A percentile compares a stretch with the other conserved stretches of the same genome.
Conservation (phyloP, 2,888 invertebrate species). For the Tenthredo scrophulariae region DNA sequence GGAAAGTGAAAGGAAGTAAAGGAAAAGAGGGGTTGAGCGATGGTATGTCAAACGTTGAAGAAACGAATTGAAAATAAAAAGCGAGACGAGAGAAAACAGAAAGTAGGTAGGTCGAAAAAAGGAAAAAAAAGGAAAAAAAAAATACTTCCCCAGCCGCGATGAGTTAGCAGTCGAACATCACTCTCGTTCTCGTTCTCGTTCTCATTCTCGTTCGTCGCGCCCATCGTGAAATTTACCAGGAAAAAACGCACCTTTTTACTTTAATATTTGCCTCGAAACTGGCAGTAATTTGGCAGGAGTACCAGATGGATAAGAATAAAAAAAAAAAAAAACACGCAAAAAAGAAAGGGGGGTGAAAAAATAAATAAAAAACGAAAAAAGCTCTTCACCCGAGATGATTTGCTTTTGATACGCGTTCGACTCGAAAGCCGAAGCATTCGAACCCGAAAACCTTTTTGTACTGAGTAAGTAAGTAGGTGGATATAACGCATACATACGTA, state of each 20-base stretch:
- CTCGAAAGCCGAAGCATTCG: conserved; percentile 15
- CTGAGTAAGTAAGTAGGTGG: neutral
- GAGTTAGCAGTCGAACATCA: conserved; percentile 22
- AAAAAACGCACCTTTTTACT: neutral
- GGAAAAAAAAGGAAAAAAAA: neutral
- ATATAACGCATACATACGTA: neutral
- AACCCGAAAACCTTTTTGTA: conserved; percentile 21
- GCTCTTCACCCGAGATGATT: conserved; percentile 24
- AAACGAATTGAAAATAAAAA: conserved; percentile 43
- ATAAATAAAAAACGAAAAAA: neutral
- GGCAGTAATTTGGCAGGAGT: conserved; percentile 14
- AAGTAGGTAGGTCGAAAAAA: neutral
- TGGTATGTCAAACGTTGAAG: conserved; percentile 34
- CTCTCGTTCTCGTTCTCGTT: conserved; percentile 19
- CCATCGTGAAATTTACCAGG: neutral
- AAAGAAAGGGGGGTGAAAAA: neutral
- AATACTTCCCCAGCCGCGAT: neutral
- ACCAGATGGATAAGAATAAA: neutral
- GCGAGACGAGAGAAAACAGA: conserved; percentile 20
- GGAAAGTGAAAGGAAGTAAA: neutral
- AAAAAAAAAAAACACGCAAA: neutral
- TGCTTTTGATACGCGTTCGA: conserved; percentile 25
- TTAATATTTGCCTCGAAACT: conserved; percentile 17
- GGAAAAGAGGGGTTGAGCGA: neutral
- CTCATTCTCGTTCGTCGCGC: neutral